Percentiles rank a stretch among this genome's conserved stretches.
Conservation (phyloP, 2,113 vertebrate genomes). For the Actenoides lindsayi region DNA sequence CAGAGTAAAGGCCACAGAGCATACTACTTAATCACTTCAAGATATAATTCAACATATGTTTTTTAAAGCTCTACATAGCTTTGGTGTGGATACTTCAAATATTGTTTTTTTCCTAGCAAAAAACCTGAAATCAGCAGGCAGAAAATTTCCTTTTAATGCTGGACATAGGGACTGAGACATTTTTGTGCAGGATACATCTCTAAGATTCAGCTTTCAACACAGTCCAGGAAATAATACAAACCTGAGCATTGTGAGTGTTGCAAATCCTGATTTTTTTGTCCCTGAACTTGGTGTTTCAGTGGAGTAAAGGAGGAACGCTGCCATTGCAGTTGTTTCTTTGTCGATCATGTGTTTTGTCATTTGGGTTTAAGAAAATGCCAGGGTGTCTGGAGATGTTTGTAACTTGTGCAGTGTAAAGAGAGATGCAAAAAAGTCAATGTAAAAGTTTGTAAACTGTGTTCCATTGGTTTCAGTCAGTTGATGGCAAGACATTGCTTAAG, state of each 20-base stretch:
- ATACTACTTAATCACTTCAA: background rate
- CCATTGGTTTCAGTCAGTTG: background rate
- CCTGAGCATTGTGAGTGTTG: background rate
- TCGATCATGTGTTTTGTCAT: accelerated
- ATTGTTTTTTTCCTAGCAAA: background rate
- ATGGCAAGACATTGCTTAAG: background rate
- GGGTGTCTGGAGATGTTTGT: background rate
- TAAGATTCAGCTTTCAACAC: background rate
- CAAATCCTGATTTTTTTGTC: background rate
- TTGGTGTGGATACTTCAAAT: background rate
- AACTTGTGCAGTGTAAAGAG: background rate
- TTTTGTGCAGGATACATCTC: background rate
- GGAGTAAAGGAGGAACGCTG: background rate
- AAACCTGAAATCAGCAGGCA: background rate
- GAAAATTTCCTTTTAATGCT: background rate
- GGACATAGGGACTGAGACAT: background rate
- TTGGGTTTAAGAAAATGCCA: background rate
- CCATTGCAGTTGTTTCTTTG: background rate
- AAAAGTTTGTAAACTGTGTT: background rate
- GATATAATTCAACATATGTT: background rate
- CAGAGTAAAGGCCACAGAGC: background rate
- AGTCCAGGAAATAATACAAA: background rate
- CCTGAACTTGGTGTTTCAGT: background rate
- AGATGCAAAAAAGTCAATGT: background rate
- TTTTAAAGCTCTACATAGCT: background rate